Evolutionary conservation across 2,888 invertebrate genomes (phyloP).

Genomic region (Agonopterix heracliana): DNA sequence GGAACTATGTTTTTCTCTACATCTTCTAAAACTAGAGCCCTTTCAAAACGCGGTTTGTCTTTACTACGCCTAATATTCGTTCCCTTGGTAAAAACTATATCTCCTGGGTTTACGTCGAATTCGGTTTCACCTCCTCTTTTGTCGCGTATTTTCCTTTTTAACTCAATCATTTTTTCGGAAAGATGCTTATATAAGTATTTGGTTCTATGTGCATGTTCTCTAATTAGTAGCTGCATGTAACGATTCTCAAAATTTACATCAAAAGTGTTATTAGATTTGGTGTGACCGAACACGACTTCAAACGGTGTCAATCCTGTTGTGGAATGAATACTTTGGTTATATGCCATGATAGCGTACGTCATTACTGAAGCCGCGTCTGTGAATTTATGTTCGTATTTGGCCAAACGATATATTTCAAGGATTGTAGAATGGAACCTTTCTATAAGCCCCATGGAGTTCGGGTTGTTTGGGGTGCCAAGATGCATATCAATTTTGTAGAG

Average conservation of each 20-base stretch:
- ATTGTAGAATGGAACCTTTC: constrained; percentile 14
- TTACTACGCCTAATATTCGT: constrained; percentile 8
- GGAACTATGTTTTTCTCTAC: constrained; percentile 7
- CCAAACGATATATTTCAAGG: constrained; percentile 14
- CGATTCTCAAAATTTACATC: constrained; percentile 17
- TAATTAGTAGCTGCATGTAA: constrained; percentile 20
- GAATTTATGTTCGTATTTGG: constrained; percentile 14
- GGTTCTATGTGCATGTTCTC: constrained; percentile 19
- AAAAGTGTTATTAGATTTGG: constrained; percentile 14
- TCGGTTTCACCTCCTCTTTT: constrained; percentile 10
- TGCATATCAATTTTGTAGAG: no score
- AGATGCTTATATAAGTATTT: constrained; percentile 13
- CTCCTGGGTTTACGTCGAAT: constrained; percentile 9
- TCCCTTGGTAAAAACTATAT: constrained; percentile 8
- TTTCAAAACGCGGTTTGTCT: constrained; percentile 8
- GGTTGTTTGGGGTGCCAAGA: no score
- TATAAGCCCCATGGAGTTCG: constrained; percentile 5
- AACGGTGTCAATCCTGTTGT: constrained; percentile 19
- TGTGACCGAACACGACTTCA: constrained; percentile 23
- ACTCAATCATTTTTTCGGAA: constrained; percentile 6
- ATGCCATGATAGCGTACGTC: constrained; percentile 22
- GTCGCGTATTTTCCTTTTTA: constrained; percentile 11
- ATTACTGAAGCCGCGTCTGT: constrained; percentile 20
- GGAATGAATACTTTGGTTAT: constrained; percentile 21
- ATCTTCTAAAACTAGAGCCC: constrained; percentile 5